A percentile compares a stretch with the other conserved stretches of the same genome.
These are phyloP conservation scores for Gallinago nigripennis DNA, from an alignment of 2,797 vertebrate genomes.

Conservation along the genomic window DNA sequence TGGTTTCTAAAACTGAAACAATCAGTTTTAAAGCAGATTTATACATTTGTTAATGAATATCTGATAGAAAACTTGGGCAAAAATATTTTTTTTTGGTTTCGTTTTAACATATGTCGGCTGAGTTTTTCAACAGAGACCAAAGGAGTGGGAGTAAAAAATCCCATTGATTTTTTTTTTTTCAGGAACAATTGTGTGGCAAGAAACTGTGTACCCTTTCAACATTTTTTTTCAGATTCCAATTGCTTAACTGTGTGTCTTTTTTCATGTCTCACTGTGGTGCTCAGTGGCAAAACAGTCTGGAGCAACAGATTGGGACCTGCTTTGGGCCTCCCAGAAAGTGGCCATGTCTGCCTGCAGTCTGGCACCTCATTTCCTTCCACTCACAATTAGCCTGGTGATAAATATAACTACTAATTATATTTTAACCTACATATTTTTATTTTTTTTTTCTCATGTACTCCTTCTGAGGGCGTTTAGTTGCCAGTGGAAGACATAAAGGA, in stretches of 20 bases:
- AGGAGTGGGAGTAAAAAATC: conserved; percentile 21
- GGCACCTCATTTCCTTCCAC: background rate
- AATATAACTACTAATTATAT: conserved; percentile 53
- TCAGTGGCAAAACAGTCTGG: conserved; percentile 38
- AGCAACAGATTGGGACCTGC: conserved; percentile 42
- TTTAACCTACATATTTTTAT: conserved; percentile 37
- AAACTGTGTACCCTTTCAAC: background rate
- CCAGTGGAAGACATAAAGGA: background rate
- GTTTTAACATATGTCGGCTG: background rate
- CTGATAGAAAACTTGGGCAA: background rate
- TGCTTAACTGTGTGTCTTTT: background rate
- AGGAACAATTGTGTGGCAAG: background rate
- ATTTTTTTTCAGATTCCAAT: background rate
- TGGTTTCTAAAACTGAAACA: background rate
- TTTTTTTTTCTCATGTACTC: background rate
- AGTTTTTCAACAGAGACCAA: background rate
- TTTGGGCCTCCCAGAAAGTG: conserved; percentile 22
- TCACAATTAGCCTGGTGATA: background rate
- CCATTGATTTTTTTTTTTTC: background rate
- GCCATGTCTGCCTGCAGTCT: conserved; percentile 36
- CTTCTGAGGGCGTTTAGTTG: background rate
- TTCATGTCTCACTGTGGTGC: background rate
- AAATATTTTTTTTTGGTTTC: background rate
- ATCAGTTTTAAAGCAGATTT: background rate
- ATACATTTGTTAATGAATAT: background rate